Conservation (phyloP, 2,113 vertebrate species). For the Centropus unirufus region DNA sequence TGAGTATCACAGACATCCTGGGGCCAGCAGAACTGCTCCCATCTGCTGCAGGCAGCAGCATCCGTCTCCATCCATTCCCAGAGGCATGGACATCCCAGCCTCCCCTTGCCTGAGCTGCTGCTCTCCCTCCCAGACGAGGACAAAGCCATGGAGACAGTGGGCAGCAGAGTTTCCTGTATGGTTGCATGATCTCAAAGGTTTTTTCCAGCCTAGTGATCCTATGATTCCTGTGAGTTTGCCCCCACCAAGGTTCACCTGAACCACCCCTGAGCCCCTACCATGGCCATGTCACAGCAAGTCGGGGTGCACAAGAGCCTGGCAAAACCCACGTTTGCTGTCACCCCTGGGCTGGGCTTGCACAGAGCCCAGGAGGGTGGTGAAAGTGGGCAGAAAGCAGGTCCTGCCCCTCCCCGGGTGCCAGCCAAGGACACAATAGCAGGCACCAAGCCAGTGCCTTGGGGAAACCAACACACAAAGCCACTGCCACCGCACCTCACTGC, state of each 20-base stretch:
- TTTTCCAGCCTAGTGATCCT: no score
- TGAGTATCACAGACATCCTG: background rate
- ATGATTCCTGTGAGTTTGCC: background rate
- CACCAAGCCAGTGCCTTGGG: background rate
- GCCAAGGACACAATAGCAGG: background rate
- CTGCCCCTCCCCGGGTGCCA: background rate
- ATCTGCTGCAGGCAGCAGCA: background rate
- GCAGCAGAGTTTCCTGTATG: background rate
- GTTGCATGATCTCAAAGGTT: no score
- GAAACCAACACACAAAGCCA: background rate
- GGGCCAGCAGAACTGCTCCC: background rate
- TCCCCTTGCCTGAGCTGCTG: background rate
- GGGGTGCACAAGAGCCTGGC: background rate
- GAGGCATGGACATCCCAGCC: rapidly evolving
- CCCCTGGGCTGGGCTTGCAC: rapidly evolving
- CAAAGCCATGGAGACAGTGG: background rate
- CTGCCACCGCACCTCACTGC: background rate
- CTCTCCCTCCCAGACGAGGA: background rate
- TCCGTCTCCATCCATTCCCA: background rate
- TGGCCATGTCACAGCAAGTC: rapidly evolving
- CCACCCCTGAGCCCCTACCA: rapidly evolving
- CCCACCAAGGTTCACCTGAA: background rate
- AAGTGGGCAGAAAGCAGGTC: background rate
- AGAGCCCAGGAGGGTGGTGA: rapidly evolving
- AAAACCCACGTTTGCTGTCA: background rate